Evolutionary conservation across 2,888 invertebrate species (phyloP).

Genomic region (Rosalia funebris): DNA sequence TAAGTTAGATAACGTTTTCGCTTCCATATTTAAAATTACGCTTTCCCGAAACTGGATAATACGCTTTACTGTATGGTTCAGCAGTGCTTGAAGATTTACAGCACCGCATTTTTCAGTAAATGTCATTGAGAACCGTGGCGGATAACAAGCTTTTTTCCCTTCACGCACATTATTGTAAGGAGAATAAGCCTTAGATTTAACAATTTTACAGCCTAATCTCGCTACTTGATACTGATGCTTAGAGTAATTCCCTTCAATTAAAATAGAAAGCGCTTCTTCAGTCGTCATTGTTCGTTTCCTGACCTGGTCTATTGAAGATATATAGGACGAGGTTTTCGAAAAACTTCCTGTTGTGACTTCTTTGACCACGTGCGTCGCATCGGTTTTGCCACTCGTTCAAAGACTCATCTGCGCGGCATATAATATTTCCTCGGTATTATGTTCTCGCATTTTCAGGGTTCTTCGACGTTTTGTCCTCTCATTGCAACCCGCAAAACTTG

Average conservation of each 20-base stretch:
- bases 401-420: background rate
- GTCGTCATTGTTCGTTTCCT: background rate
- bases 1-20: background rate
- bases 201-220: too few species aligned
- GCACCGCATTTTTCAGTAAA: background rate
- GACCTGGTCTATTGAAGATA: background rate
- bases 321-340: background rate
- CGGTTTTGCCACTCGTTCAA: background rate
- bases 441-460: background rate
- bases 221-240: background rate
- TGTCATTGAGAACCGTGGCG: background rate
- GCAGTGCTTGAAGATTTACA: background rate
- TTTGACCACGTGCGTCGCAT: background rate
- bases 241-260: background rate
- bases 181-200: too few species aligned
- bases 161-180: too few species aligned
- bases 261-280: background rate
- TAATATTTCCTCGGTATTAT: background rate
- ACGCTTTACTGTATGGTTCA: background rate
- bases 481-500: background rate
- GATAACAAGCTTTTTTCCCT: background rate
- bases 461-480: background rate
- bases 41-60: background rate
- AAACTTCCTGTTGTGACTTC: background rate
- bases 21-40: background rate